Evolutionary conservation across 2,113 vertebrate species (phyloP), one percentile per base, ranked within the genome.

Genomic region (Elaphurus davidianus): DNA sequence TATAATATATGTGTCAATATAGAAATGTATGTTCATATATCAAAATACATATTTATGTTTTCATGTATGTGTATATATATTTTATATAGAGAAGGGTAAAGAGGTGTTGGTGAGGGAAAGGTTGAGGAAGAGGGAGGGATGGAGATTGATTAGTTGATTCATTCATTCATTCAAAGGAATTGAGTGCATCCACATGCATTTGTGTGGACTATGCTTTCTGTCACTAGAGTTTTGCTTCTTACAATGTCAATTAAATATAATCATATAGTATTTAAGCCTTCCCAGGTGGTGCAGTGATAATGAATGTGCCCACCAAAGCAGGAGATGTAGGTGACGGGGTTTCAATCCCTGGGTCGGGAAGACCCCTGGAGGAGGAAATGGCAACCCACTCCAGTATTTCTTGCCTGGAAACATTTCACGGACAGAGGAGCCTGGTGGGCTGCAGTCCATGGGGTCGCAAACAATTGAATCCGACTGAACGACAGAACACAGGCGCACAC

Each of bases 261-360:
- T 89, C 30, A 64, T 57, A 13, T 50, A 21, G 2, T 89, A 47
- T 83, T 89, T 83, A 50, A 16, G 21, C 23, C 71, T 76, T 76
- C 12, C 3, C 71, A 76, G 40, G 71, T 27, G 36, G 36, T 76
- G 19, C n/a, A 40, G 67, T 71, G n/a, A 13, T 40, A 71, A 40
- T 3, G 17, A 71, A 71, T 23, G 19, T 23, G 67, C n/a, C 67
- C 0, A 0, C 67, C 19, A 23, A 23, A 23, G 67, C 67, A 71
- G 67, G 19, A 71, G 64, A 71, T 0, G 0, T 17, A 71, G n/a
- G 64, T 40, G n/a, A 40, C 0, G 1, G 10, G n/a, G 2, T 19
- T 36, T 71, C n/a, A 71, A 23, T 12, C n/a, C 19, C n/a, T 71
- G n/a, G n/a, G 19, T 71, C 5, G 21, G n/a, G n/a, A 71, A 71